These are phyloP conservation scores for Drosophila miranda DNA, from an alignment of 1,140 invertebrate genomes.

Conservation along the genomic window DNA sequence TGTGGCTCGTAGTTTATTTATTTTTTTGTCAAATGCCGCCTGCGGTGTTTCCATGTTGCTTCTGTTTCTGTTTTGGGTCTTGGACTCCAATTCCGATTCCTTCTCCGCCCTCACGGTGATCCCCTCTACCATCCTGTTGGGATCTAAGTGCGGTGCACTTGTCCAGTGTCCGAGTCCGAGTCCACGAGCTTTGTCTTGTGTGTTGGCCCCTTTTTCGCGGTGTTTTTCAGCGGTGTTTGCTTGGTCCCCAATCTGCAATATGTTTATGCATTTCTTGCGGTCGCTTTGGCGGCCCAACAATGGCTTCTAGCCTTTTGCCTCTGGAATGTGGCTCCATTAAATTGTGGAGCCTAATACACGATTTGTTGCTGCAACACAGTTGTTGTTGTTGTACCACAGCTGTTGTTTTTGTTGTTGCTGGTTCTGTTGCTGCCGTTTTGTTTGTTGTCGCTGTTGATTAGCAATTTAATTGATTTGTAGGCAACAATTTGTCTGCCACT, in stretches of 20 bases:
- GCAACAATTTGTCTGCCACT: constrained; percentile 77
- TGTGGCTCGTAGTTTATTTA: constrained; percentile 28
- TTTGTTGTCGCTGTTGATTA: constrained; percentile 75
- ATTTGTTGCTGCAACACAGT: constrained; percentile 38
- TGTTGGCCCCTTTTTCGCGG: constrained; percentile 37
- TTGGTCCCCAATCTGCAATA: constrained; percentile 50
- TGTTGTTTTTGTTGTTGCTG: constrained; percentile 32
- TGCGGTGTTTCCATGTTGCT: constrained; percentile 57
- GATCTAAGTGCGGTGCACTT: constrained; percentile 23
- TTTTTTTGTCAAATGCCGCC: constrained; percentile 53
- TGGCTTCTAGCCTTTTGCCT: constrained; percentile 48
- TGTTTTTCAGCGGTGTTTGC: background rate
- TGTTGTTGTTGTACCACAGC: constrained; percentile 16
- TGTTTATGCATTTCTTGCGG: constrained; percentile 74
- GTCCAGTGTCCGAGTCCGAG: constrained; percentile 15
- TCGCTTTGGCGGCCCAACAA: constrained; percentile 67
- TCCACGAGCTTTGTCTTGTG: constrained; percentile 35
- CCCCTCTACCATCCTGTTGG: background rate
- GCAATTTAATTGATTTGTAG: constrained; percentile 81
- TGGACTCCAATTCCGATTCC: constrained; percentile 13
- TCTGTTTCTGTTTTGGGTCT: constrained; percentile 55
- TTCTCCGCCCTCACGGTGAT: background rate
- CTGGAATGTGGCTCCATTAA: constrained; percentile 76
- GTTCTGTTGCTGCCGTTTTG: constrained; percentile 54
- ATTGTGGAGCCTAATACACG: constrained; percentile 68